Evolutionary conservation across 2,888 invertebrate species (phyloP), one percentile per base, ranked within the genome.

Genomic region (Mesoligia furuncula): DNA sequence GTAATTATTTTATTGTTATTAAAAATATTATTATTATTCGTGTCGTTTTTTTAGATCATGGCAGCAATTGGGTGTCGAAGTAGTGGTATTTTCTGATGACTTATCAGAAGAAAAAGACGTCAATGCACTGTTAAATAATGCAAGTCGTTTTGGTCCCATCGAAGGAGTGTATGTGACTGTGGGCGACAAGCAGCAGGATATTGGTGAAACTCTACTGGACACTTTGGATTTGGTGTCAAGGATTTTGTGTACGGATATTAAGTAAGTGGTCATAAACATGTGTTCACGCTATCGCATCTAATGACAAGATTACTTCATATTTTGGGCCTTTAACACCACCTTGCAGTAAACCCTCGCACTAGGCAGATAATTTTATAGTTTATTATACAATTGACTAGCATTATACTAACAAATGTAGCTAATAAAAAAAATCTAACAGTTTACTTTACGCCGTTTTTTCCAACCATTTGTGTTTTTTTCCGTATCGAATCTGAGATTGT

Each of bases 101-200:
- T 69, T 86, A 9, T 36, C 65, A n/a, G 31, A 45, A 57, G 73
- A 75, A 51, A 67, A 39, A 31, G 42, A 72, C 24, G 13, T 85
- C 24, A 59, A 27, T 17, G 39, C 68, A 45, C 45, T 84, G 24
- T 31, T 84, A n/a, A 72, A 31, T 24, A 72, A 57, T 36, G 83
- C 78, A 13, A 51, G 27, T 51, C 36, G 51, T 24, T 17, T 69
- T 27, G 86, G 78, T 2, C 42, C 71, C 6, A 24, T 85, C n/a
- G 83, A 84, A 15, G 83, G 83, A 31, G n/a, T 84, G 17, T 84
- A 84, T 57, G 78, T 85, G 13, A 77, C 64, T 24, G 48, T 85
- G 54, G 54, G 31, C 2, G 67, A 83, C n/a, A 68, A 74, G 8
- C 83, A 67, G 17, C 48, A 48, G 13, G 67, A 65, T 61, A 51